Conservation (phyloP, 2,888 invertebrate genomes). For the Drosophila emarginata region DNA sequence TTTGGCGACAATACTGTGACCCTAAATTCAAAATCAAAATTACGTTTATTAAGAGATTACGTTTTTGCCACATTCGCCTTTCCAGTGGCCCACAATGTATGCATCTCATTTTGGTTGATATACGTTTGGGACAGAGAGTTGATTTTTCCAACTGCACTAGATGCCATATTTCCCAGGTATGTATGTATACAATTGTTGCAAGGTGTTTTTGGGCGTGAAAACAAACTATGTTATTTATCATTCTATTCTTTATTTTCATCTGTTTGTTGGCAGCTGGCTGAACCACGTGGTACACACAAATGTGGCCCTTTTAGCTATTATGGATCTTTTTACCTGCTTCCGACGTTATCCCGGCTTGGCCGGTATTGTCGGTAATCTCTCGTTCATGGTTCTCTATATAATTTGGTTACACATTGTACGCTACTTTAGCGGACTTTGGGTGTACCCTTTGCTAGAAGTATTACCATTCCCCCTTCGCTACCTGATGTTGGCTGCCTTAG, state of each 20-base stretch:
- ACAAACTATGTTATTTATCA: background rate
- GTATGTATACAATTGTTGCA: conserved; percentile 46
- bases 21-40: conserved; percentile 84
- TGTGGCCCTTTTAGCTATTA: conserved; percentile 88
- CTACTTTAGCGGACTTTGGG: conserved; percentile 90
- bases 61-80: conserved; percentile 88
- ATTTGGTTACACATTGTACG: conserved; percentile 91
- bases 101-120: conserved; percentile 92
- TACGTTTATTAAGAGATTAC: conserved; percentile 87
- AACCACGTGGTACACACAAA: conserved; percentile 96
- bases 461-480: conserved; percentile 88
- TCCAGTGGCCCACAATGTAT: conserved; percentile 91
- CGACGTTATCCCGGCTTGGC: conserved; percentile 88
- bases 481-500: conserved; percentile 87
- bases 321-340: conserved; percentile 89
- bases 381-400: conserved; percentile 88
- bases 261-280: conserved; percentile 85
- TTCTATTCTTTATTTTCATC: background rate
- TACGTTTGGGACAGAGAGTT: conserved; percentile 94
- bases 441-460: conserved; percentile 93
- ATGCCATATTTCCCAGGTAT: conserved; percentile 89
- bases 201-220: background rate
- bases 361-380: conserved; percentile 85
- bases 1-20: conserved; percentile 87
- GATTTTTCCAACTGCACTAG: conserved; percentile 91